Evolutionary conservation across 1,140 invertebrate species (phyloP), one percentile per base, ranked within the genome.

Genomic region (Drosophila seguyi): DNA sequence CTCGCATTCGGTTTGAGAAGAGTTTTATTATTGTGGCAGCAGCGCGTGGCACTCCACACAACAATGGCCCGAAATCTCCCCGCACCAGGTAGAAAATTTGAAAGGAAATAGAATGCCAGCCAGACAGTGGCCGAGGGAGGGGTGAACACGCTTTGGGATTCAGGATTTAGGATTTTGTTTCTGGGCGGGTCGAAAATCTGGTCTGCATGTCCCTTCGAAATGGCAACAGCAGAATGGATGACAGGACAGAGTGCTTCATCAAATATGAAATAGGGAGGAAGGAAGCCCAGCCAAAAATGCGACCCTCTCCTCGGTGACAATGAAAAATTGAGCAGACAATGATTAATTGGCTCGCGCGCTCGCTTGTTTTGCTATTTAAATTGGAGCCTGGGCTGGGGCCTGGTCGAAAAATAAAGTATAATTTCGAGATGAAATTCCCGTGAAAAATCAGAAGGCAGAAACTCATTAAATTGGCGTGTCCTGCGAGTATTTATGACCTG

Each of bases 311-410:
- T 39, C 38, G 68, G 56, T 59, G 77, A 75, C 79, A 75, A 75
- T 80, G 78, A 83, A 84, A 85, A 74, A 85, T 81, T 75, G 65
- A 82, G 44, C 47, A 88, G 84, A 88, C 84, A 87, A 75, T 87
- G 84, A 87, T 88, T 87, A 88, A 87, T 87, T 87, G 84, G 76
- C 60, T 39, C 42, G 60, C 38, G 44, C 31, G 39, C 22, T 48
- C 38, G 38, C 59, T 75, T 74, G 68, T 74, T 84, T 71, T 61
- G 59, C 75, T 63, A 85, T 81, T 84, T 81, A 81, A 84, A 81
- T 77, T 59, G 58, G 36, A 57, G 38, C 48, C 34, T 27, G 1
- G 22, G 38, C 48, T 27, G 27, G 1, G 22, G 20, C 11, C 10
- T 34, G 31, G 25, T 18, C n/a, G 44, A 29, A 38, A 39, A 45